Percentiles rank a stretch among this genome's conserved stretches.
Conservation (phyloP, 2,888 invertebrate species). For the Ochropleura plecta region DNA sequence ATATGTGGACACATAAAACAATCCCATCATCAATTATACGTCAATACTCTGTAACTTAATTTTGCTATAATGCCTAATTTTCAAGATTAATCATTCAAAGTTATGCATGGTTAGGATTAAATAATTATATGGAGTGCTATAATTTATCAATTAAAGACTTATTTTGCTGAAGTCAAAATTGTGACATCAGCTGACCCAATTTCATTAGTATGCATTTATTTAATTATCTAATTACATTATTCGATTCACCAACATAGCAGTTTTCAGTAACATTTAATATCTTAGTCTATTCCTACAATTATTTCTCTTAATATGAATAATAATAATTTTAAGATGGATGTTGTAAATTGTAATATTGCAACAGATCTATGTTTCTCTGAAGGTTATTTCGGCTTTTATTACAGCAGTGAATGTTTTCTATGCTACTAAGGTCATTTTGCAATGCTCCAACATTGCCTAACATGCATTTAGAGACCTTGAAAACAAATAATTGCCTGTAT, state of each 20-base stretch:
- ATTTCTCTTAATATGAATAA: not conserved
- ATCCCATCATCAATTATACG: not conserved
- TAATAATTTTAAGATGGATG: not conserved
- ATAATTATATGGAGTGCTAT: not conserved
- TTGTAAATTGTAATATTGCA: slow-evolving; percentile 36
- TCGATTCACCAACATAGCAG: not conserved
- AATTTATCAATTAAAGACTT: not conserved
- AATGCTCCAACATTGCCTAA: slow-evolving; percentile 19
- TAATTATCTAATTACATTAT: slow-evolving; percentile 1
- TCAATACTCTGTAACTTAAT: not conserved
- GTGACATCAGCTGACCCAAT: not conserved
- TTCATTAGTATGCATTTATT: not conserved
- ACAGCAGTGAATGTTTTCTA: slow-evolving; percentile 47
- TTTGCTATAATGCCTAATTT: not conserved
- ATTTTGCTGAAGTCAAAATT: not conserved
- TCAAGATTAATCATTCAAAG: not conserved
- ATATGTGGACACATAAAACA: not conserved
- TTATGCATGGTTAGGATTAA: not conserved
- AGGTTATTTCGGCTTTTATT: slow-evolving; percentile 27
- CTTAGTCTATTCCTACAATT: not conserved
- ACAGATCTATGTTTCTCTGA: slow-evolving; percentile 10
- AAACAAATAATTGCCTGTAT: not conserved
- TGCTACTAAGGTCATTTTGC: slow-evolving; percentile 45
- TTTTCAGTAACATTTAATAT: not conserved
- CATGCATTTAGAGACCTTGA: not conserved